These are phyloP conservation scores for Girardinus metallicus DNA, from an alignment of 2,797 vertebrate species.

Conservation along the genomic window DNA sequence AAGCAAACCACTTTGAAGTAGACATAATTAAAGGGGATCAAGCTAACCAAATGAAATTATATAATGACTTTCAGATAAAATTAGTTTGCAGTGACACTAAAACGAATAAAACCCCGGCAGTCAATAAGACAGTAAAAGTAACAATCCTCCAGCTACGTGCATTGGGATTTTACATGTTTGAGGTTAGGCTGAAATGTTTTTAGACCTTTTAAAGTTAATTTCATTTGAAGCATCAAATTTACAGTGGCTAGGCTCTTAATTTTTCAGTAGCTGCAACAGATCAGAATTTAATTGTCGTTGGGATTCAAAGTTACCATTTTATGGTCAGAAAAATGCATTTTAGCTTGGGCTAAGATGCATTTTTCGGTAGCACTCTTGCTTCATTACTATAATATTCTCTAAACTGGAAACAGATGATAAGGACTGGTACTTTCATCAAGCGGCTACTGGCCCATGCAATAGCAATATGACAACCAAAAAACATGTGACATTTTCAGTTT, in stretches of 20 bases:
- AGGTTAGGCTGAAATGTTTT: neutral
- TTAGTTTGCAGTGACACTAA: neutral
- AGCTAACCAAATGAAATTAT: neutral
- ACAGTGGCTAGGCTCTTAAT: neutral
- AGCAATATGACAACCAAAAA: neutral
- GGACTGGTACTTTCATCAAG: neutral
- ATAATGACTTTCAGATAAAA: conserved; percentile 4
- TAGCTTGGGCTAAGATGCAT: neutral
- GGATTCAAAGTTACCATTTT: neutral
- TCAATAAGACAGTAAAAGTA: neutral
- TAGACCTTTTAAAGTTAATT: neutral
- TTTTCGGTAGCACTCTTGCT: neutral
- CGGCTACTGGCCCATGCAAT: neutral
- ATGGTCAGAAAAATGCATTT: neutral
- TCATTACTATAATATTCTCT: neutral
- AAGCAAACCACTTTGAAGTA: neutral
- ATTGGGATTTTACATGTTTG: neutral
- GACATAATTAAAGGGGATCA: neutral
- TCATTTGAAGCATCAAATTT: neutral
- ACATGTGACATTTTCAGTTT: neutral
- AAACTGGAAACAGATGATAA: neutral
- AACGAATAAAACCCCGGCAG: neutral
- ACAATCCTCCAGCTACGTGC: neutral
- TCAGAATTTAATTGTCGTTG: neutral
- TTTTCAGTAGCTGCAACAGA: neutral